These are phyloP conservation scores for Trissonchulus latispiculum DNA, from an alignment of 2,888 invertebrate genomes.

Conservation along the genomic window DNA sequence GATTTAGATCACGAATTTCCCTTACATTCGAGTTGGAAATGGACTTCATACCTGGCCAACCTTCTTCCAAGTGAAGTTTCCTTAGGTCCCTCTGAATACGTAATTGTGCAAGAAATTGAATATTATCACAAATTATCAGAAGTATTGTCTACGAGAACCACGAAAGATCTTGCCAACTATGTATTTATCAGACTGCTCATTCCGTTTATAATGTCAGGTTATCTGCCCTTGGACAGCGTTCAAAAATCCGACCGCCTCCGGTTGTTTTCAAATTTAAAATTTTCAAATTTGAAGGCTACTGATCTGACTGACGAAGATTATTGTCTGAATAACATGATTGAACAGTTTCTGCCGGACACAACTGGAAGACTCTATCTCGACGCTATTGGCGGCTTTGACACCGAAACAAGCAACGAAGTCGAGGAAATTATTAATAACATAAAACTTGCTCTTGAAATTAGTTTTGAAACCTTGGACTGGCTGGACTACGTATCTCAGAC, in stretches of 20 bases:
- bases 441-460: neutral
- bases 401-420: neutral
- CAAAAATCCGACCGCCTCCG: no score
- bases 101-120: neutral
- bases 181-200: neutral
- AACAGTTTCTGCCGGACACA: neutral
- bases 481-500: neutral
- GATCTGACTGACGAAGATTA: neutral
- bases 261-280: no score
- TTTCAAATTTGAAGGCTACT: neutral
- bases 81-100: neutral
- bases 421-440: neutral
- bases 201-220: neutral
- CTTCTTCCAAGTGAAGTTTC: neutral
- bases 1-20: neutral
- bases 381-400: neutral
- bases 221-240: neutral
- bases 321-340: neutral
- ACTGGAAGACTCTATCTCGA: neutral
- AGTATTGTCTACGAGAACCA: neutral
- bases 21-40: neutral
- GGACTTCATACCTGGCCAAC: neutral
- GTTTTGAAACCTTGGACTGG: neutral
- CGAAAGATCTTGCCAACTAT: neutral
- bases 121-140: neutral